Evolutionary conservation across 1,140 invertebrate genomes (phyloP).

Genomic region (Drosophila pectinifera): DNA sequence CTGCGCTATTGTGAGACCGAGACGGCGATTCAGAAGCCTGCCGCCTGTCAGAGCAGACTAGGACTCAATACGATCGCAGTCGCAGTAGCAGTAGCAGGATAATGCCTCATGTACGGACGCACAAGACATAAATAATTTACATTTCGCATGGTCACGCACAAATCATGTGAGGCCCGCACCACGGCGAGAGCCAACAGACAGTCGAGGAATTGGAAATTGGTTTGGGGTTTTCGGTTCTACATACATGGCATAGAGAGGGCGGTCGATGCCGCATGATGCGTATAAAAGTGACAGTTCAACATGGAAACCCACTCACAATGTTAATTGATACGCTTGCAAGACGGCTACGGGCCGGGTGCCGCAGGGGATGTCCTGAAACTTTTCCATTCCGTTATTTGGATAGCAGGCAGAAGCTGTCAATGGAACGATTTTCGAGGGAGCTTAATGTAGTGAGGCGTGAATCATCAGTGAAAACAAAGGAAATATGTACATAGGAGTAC

Average conservation of each 20-base stretch:
- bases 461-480: background rate
- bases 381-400: conserved; percentile 17
- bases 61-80: conserved; percentile 44
- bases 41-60: conserved; percentile 21
- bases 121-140: conserved; percentile 78
- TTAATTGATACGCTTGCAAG: conserved; percentile 73
- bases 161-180: conserved; percentile 61
- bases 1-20: conserved; percentile 37
- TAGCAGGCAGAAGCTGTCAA: background rate
- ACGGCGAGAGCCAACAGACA: conserved; percentile 2
- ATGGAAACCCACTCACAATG: conserved; percentile 80
- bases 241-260: background rate
- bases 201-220: conserved; percentile 30
- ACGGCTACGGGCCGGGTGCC: conserved; percentile 9
- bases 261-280: conserved; percentile 63
- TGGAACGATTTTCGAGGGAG: conserved; percentile 3
- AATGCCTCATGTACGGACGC: conserved; percentile 50
- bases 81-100: conserved; percentile 16
- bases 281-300: conserved; percentile 79
- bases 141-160: conserved; percentile 82
- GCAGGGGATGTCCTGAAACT: conserved; percentile 20
- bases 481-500: background rate
- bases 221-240: conserved; percentile 19
- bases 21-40: conserved; percentile 20
- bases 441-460: background rate